Evolutionary conservation across 2,797 vertebrate genomes (phyloP).

Genomic region (Lepus townsendii): DNA sequence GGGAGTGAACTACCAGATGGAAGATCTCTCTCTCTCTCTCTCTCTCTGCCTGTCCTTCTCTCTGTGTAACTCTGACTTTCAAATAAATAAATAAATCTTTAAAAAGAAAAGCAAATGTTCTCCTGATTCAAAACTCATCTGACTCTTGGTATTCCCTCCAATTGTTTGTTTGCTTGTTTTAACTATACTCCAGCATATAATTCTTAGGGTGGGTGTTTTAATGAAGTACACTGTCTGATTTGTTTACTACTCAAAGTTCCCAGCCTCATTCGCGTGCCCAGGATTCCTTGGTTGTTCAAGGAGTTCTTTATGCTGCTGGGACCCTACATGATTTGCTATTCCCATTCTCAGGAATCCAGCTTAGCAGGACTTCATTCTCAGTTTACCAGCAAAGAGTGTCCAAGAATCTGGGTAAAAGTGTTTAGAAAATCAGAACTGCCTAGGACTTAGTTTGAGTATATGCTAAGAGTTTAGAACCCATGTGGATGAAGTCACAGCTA

Average conservation of each 20-base stretch:
- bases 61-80: too few relatives aligned
- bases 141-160: background rate
- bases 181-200: background rate
- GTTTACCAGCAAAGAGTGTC: constrained; percentile 49
- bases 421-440: background rate
- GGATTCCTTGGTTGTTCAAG: constrained; percentile 4
- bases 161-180: background rate
- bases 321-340: constrained; percentile 11
- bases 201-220: background rate
- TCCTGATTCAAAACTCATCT: constrained; percentile 48
- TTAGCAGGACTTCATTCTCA: background rate
- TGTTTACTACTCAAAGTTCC: constrained; percentile 13
- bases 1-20: too few relatives aligned
- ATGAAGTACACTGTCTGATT: background rate
- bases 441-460: background rate
- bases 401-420: background rate
- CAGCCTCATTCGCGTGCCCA: constrained; percentile 14
- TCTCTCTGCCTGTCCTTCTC: too few relatives aligned
- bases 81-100: too few relatives aligned
- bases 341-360: constrained; percentile 19
- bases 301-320: background rate
- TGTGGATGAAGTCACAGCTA: constrained; percentile 25
- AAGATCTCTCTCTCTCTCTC: too few relatives aligned
- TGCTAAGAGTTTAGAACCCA: constrained; percentile 50
- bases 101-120: background rate